Evolutionary conservation across 1,140 invertebrate genomes (phyloP), one percentile per base, ranked within the genome.

Genomic region (Matsumurasca onukii): DNA sequence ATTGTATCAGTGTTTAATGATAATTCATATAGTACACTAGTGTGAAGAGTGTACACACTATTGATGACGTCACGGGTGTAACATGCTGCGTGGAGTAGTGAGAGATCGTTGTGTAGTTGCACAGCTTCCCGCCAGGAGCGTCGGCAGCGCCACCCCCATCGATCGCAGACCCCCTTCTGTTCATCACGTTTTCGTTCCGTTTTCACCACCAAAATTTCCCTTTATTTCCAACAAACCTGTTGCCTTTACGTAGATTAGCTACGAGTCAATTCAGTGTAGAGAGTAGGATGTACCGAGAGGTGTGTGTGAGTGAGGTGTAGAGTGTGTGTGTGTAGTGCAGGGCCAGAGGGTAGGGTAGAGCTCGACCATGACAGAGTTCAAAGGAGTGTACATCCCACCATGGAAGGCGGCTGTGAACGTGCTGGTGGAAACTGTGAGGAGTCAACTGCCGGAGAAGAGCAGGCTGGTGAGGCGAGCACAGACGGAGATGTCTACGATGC

Each of bases 351-450:
- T n/a, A 45, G 39, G n/a, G 39, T 52, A 5, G 31, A 68, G 20
- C 22, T 0, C 2, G 1, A 55, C 2, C 2, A 86, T 86, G 85
- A 81, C 84, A 62, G 78, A 83, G 72, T 83, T 90, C 66, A 83
- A 85, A 29, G 83, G 85, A 70, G 84, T 86, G 66, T 82, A 80
- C 61, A 80, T 90, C 72, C 91, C 91, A 17, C 88, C 89, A 30
- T 76, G 92, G 52, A 84, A 85, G 73, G 90, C 90, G 74, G 87
- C 89, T 20, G 77, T 92, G 70, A 91, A 91, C 76, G 90, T 92
- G 62, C 89, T 89, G 1, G 88, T 90, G 85, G 91, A 92, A 78
- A 90, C 90, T 22, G 82, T 92, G 31, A 86, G 89, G 68, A 87
- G 91, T 72, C 85, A 88, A 74, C 86, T 92, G 77, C 92, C 92